Percentiles rank a stretch among this genome's conserved stretches.
Conservation (phyloP, 2,113 vertebrate genomes). For the Bucco capensis region DNA sequence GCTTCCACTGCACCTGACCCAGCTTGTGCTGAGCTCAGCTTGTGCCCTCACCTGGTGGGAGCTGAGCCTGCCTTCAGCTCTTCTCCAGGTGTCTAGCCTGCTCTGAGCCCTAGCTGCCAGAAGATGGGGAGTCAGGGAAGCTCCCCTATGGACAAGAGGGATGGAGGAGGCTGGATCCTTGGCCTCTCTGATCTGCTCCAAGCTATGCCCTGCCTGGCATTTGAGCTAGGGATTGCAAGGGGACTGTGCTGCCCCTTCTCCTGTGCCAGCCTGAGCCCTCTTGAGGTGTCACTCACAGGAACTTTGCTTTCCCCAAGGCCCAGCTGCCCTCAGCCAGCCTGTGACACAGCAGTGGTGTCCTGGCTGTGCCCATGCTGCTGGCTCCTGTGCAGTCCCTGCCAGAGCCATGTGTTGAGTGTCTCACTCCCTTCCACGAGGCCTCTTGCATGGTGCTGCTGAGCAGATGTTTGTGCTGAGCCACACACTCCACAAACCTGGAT, state of each 20-base stretch:
- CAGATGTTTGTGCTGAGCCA: slow-evolving; percentile 45
- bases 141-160: not conserved
- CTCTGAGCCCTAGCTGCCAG: not conserved
- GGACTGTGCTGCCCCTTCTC: not conserved
- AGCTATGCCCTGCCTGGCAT: not conserved
- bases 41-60: not conserved
- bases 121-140: not conserved
- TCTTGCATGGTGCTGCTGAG: not conserved
- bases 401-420: not conserved
- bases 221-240: not conserved
- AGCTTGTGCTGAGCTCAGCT: not conserved
- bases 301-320: not conserved
- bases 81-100: not conserved
- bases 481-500: not conserved
- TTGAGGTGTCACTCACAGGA: not conserved
- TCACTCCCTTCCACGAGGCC: not conserved
- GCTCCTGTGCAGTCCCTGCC: not conserved
- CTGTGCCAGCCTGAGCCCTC: not conserved
- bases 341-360: not conserved
- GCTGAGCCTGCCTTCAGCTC: not conserved
- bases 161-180: not conserved
- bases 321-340: not conserved
- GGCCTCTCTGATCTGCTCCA: not conserved
- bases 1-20: no score
- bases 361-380: not conserved